Conservation (phyloP, 2,888 invertebrate species). For the Ptychoptera albimana region DNA sequence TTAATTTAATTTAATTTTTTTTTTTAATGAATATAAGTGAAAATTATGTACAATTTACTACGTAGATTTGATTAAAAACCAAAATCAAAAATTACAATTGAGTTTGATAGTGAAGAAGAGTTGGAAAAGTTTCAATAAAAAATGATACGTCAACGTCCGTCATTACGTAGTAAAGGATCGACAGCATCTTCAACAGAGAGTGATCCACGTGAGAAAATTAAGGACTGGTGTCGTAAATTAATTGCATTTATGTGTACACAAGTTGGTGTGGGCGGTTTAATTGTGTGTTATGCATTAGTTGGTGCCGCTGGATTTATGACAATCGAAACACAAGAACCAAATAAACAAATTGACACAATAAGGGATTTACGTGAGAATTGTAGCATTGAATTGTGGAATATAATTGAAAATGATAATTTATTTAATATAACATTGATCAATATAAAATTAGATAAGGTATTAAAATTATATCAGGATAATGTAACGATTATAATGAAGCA, state of each 20-base stretch:
- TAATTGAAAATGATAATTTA: slow-evolving; percentile 47
- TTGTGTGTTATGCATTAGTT: slow-evolving; percentile 73
- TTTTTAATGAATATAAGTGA: not conserved
- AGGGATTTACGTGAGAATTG: slow-evolving; percentile 37
- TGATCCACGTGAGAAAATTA: slow-evolving; percentile 59
- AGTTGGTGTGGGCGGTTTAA: slow-evolving; percentile 75
- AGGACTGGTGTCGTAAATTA: slow-evolving; percentile 71
- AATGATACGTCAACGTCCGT: slow-evolving; percentile 32
- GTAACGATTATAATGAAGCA: slow-evolving; percentile 45
- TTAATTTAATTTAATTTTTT: not conserved
- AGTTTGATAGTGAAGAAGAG: not conserved
- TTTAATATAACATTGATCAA: slow-evolving; percentile 52
- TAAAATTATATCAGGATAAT: slow-evolving; percentile 49
- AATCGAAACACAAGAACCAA: slow-evolving; percentile 50
- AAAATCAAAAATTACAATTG: not conserved
- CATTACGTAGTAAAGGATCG: slow-evolving; percentile 43
- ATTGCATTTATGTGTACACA: slow-evolving; percentile 87
- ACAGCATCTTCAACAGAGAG: slow-evolving; percentile 49
- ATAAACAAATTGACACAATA: slow-evolving; percentile 35
- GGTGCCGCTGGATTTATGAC: slow-evolving; percentile 69
- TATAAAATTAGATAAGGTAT: slow-evolving; percentile 39
- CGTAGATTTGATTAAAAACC: not conserved
- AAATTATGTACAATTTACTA: not conserved
- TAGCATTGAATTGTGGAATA: slow-evolving; percentile 50
- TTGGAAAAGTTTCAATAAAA: not conserved